Conservation (phyloP, 2,797 vertebrate species). For the Crax fasciolata region DNA sequence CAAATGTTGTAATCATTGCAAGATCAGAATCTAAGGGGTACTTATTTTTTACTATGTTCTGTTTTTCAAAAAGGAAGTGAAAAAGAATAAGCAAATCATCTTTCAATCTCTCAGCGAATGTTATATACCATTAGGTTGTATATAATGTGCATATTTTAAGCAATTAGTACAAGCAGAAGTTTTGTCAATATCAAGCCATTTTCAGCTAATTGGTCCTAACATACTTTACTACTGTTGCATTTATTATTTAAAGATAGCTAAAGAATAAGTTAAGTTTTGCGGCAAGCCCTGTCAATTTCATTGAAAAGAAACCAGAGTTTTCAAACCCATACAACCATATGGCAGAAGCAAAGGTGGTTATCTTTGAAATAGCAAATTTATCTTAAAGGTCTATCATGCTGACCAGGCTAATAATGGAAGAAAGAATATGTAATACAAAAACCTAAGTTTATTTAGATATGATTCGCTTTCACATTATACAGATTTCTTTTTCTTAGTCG, state of each 20-base stretch:
- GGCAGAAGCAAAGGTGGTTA: not conserved
- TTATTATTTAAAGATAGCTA: not conserved
- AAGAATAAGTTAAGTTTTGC: not conserved
- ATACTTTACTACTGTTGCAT: not conserved
- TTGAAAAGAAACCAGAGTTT: not conserved
- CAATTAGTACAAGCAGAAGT: conserved; percentile 3
- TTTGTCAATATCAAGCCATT: not conserved
- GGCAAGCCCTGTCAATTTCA: not conserved
- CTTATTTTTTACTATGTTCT: not conserved
- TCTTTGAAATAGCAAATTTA: not conserved
- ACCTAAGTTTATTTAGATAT: not conserved
- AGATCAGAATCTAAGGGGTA: not conserved
- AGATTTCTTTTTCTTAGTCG: not conserved
- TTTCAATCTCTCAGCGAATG: not conserved
- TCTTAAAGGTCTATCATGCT: not conserved
- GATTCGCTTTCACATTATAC: not conserved
- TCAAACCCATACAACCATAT: not conserved
- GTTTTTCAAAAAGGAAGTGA: not conserved
- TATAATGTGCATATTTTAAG: not conserved
- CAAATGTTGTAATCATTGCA: not conserved
- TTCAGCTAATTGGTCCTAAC: not conserved
- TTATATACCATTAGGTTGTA: not conserved
- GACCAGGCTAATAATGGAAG: not conserved
- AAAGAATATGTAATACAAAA: not conserved
- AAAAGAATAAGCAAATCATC: not conserved